A percentile compares a stretch with the other conserved stretches of the same genome.
phyloP scores from a whole-genome alignment of 2,888 invertebrate genomes.

The Blastobasis adustella region DNA sequence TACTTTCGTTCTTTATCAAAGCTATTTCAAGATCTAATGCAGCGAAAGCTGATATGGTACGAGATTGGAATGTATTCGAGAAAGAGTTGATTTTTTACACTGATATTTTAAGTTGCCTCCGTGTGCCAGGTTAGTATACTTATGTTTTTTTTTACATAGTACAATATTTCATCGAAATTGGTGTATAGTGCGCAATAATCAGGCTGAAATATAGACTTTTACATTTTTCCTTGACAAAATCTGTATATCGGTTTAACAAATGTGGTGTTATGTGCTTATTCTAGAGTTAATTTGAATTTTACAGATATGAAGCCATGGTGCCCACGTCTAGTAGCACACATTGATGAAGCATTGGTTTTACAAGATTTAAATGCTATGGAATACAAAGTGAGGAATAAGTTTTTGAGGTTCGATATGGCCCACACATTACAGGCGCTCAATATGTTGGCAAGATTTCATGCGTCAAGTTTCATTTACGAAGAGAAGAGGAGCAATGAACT shows the following conservation, averaged over 20 bases:
- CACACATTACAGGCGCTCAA: conserved; percentile 62
- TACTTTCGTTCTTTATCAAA: conserved; percentile 50
- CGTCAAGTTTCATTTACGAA: conserved; percentile 69
- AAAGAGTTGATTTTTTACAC: conserved; percentile 51
- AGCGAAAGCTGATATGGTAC: conserved; percentile 55
- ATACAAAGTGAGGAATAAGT: conserved; percentile 46
- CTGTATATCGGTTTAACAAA: too few relatives aligned
- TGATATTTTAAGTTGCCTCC: conserved; percentile 37
- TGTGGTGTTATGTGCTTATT: too few relatives aligned
- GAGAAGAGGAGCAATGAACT: conserved; percentile 44
- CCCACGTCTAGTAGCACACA: conserved; percentile 33
- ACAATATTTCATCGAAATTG: too few relatives aligned
- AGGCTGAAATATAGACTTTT: too few relatives aligned
- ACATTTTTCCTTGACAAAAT: too few relatives aligned
- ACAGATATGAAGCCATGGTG: conserved; percentile 51
- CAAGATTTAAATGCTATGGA: conserved; percentile 50
- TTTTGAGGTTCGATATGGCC: conserved; percentile 52
- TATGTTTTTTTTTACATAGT: too few relatives aligned
- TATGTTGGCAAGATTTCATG: conserved; percentile 66
- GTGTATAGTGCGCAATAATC: too few relatives aligned
- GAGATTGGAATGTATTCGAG: conserved; percentile 44
- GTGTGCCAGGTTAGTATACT: conserved; percentile 34
- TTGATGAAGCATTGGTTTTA: conserved; percentile 51
- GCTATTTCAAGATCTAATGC: conserved; percentile 43
- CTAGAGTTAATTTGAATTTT: conserved; percentile 11